Evolutionary conservation across 2,797 vertebrate genomes (phyloP).

Genomic region (Malacoraja senta): DNA sequence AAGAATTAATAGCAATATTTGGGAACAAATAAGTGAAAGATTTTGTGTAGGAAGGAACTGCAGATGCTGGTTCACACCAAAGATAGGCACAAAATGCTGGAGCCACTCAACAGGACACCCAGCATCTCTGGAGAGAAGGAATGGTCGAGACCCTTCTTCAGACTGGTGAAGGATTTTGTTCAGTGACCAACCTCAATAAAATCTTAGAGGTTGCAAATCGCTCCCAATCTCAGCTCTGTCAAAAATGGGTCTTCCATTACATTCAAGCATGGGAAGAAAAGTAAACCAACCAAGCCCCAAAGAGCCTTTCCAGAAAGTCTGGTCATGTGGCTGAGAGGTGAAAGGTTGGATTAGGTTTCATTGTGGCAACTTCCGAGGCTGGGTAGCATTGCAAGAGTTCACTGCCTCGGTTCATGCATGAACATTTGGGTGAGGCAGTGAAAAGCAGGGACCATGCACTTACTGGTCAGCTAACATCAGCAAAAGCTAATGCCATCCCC

Average conservation of each 20-base stretch:
- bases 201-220: neutral
- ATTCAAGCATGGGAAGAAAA: neutral
- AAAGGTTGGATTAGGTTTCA: neutral
- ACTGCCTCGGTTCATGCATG: neutral
- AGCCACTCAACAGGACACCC: too few species aligned
- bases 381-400: neutral
- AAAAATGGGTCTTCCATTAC: too few species aligned
- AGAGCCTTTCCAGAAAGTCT: neutral
- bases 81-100: too few species aligned
- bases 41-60: too few species aligned
- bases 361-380: neutral
- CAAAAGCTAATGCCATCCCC: neutral
- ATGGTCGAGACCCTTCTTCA: too few species aligned
- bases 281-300: neutral
- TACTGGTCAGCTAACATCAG: neutral
- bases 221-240: neutral
- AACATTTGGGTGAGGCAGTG: neutral
- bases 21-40: neutral
- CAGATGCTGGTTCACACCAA: too few species aligned
- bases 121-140: too few species aligned
- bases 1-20: neutral
- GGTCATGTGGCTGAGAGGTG: neutral
- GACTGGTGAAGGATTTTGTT: neutral
- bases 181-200: neutral
- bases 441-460: neutral